These are phyloP conservation scores for Subacronicta megacephala DNA, from an alignment of 2,888 invertebrate species.

Conservation along the genomic window DNA sequence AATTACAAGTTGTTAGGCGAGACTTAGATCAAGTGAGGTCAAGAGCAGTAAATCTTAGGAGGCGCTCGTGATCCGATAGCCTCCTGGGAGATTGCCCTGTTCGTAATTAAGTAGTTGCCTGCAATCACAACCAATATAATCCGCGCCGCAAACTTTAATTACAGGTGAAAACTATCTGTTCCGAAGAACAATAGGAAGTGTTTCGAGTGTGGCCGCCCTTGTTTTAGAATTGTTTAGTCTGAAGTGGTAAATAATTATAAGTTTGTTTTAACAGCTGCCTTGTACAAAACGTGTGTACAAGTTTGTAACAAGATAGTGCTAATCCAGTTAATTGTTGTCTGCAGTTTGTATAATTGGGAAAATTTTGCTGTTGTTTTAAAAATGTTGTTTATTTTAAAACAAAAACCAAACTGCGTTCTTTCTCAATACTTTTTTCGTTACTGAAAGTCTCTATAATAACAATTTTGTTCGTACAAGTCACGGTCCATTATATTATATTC, in stretches of 20 bases:
- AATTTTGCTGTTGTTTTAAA: conserved; percentile 28
- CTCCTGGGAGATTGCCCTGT: conserved; percentile 64
- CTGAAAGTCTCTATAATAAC: no score
- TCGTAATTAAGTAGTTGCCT: conserved; percentile 80
- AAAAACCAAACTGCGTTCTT: no score
- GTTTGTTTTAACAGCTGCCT: conserved; percentile 57
- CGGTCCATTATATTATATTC: not conserved
- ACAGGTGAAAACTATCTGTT: conserved; percentile 68
- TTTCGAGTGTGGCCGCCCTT: conserved; percentile 52
- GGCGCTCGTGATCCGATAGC: conserved; percentile 67
- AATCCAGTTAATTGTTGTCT: conserved; percentile 55
- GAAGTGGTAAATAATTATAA: conserved; percentile 57
- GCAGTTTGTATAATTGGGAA: conserved; percentile 52
- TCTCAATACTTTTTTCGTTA: no score
- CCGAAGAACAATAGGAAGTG: conserved; percentile 59
- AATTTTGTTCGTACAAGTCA: no score
- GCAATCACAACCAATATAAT: conserved; percentile 78
- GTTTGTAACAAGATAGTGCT: conserved; percentile 54
- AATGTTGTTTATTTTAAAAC: not conserved
- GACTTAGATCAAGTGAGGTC: conserved; percentile 75
- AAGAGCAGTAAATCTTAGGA: conserved; percentile 78
- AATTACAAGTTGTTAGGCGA: conserved; percentile 65
- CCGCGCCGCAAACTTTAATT: conserved; percentile 79
- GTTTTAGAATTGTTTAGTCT: conserved; percentile 53
- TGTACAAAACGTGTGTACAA: conserved; percentile 47